Percentiles rank a stretch among this genome's conserved stretches.
phyloP scores from a whole-genome alignment of 2,888 invertebrate genomes.

The Drosophila helvetica region DNA sequence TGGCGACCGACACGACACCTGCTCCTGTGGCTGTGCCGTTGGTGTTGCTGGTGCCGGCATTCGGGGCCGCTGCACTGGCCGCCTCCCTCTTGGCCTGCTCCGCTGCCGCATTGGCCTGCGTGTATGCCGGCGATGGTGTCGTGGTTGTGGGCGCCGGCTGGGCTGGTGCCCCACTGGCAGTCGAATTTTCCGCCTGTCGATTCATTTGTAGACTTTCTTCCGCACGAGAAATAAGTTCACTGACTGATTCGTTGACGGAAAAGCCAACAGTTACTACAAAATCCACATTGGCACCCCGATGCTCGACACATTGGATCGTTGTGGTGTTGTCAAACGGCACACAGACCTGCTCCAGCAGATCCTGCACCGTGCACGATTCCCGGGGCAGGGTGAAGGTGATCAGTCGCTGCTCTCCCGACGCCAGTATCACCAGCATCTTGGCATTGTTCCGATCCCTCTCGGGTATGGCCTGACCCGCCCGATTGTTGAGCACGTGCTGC shows the following conservation, averaged over 20 bases:
- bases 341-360: constrained; percentile 90
- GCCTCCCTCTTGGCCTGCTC: constrained; percentile 52
- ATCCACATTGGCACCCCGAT: constrained; percentile 90
- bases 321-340: constrained; percentile 89
- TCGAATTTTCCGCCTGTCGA: constrained; percentile 76
- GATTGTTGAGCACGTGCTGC: constrained; percentile 83
- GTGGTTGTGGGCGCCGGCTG: constrained; percentile 16
- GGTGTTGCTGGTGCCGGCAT: constrained; percentile 29
- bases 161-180: constrained; percentile 20
- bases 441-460: constrained; percentile 86
- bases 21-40: constrained; percentile 66
- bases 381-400: constrained; percentile 92
- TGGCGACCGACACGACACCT: constrained; percentile 24
- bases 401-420: constrained; percentile 91
- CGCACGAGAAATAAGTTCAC: constrained; percentile 83
- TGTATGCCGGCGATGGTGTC: constrained; percentile 27
- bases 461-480: constrained; percentile 79
- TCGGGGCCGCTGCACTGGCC: constrained; percentile 18
- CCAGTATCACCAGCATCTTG: constrained; percentile 91
- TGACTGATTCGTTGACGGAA: constrained; percentile 82
- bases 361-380: constrained; percentile 92
- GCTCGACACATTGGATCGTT: constrained; percentile 90
- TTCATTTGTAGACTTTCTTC: constrained; percentile 83
- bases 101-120: constrained; percentile 42
- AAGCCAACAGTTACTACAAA: constrained; percentile 90